Evolutionary conservation across 2,113 vertebrate genomes (phyloP).

Genomic region (Rattus rattus): DNA sequence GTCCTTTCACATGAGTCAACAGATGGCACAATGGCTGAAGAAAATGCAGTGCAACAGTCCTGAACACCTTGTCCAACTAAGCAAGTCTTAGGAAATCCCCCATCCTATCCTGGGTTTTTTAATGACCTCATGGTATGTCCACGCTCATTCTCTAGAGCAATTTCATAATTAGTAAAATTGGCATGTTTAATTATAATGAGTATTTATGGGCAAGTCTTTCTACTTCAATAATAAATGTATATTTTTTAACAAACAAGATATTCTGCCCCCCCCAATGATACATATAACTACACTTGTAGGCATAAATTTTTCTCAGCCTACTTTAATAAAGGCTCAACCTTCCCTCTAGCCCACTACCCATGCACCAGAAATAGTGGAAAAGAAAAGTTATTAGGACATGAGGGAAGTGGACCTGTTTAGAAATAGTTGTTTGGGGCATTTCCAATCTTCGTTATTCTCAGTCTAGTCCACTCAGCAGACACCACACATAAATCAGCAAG

Average conservation of each 20-base stretch:
- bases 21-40: neutral
- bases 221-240: slow-evolving; percentile 42
- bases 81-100: neutral
- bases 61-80: neutral
- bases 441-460: no score
- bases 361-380: no score
- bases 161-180: slow-evolving; percentile 28
- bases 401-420: no score
- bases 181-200: slow-evolving; percentile 46
- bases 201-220: slow-evolving; percentile 13
- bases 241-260: slow-evolving; percentile 53
- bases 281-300: neutral
- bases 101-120: neutral
- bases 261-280: neutral
- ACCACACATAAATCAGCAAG: no score
- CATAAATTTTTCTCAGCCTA: no score
- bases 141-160: neutral
- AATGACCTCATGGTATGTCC: neutral
- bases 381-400: no score
- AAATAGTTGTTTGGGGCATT: no score
- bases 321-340: no score
- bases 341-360: no score
- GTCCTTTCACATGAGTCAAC: neutral
- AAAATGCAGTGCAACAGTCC: neutral
- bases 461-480: no score